A percentile compares a stretch with the other conserved stretches of the same genome.
phyloP scores from a whole-genome alignment of 2,113 vertebrate genomes.

The Pithys albifrons region DNA sequence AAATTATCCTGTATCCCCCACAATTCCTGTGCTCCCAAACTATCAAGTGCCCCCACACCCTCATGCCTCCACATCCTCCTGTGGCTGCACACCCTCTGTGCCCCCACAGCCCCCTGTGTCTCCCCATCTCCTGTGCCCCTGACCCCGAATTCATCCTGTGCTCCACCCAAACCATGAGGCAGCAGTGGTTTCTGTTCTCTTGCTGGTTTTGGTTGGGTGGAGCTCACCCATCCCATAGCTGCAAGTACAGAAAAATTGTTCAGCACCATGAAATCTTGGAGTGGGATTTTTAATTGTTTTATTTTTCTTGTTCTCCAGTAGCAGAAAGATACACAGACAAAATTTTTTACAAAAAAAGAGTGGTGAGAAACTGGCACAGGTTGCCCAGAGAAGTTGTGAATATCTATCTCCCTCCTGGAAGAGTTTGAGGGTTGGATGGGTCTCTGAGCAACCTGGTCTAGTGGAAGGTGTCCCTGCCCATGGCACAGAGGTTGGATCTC shows the following conservation, averaged over 20 bases:
- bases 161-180: fast-evolving
- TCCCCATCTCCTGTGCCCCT: neutral
- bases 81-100: neutral
- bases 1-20: neutral
- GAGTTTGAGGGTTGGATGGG: neutral
- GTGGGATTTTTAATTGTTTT: neutral
- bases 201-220: neutral
- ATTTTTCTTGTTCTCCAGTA: neutral
- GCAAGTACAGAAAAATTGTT: neutral
- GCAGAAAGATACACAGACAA: neutral
- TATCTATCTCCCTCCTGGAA: neutral
- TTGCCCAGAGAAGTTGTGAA: neutral
- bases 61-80: neutral
- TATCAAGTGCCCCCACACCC: neutral
- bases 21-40: too few species aligned
- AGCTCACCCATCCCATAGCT: neutral
- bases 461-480: neutral
- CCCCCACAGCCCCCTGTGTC: neutral
- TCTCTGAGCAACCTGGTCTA: neutral
- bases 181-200: neutral
- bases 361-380: neutral
- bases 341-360: too few species aligned
- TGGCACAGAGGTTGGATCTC: neutral
- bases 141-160: neutral
- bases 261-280: neutral